phyloP scores from a whole-genome alignment of 2,888 invertebrate species.

The Smittia sp. region DNA sequence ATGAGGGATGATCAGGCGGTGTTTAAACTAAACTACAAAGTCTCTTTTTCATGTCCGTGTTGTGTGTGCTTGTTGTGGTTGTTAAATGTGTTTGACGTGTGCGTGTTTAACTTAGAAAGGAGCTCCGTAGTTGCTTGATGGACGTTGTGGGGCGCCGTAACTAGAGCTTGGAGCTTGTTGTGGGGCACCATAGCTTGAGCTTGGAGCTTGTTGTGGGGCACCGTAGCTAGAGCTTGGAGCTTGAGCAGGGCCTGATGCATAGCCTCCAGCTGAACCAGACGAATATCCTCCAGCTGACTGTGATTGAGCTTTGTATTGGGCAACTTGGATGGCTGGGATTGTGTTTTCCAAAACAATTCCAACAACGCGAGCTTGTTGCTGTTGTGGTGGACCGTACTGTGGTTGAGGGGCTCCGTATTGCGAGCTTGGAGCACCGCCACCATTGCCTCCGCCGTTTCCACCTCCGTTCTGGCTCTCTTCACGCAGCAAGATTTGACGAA shows the following conservation, averaged over 20 bases:
- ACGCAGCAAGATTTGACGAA: conserved; percentile 78
- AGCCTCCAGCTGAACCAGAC: conserved; percentile 48
- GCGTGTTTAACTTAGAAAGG: conserved; percentile 43
- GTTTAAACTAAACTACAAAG: conserved; percentile 4
- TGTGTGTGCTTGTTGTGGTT: not conserved
- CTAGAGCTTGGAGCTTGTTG: conserved; percentile 56
- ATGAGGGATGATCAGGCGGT: conserved; percentile 6
- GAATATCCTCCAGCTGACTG: conserved; percentile 55
- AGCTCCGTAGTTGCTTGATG: conserved; percentile 48
- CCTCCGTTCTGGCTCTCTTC: conserved; percentile 68
- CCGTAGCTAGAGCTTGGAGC: conserved; percentile 47
- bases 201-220: conserved; percentile 45
- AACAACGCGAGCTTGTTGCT: conserved; percentile 61
- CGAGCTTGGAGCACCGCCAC: conserved; percentile 48
- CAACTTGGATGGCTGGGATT: conserved; percentile 83
- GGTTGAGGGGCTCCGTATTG: conserved; percentile 15
- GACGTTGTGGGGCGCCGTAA: conserved; percentile 60
- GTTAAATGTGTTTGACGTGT: not conserved
- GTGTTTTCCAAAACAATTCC: conserved; percentile 83
- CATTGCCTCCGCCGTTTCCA: conserved; percentile 56
- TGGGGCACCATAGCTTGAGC: conserved; percentile 65
- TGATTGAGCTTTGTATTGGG: conserved; percentile 73
- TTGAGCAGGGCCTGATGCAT: conserved; percentile 53
- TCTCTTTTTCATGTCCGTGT: conserved; percentile 21
- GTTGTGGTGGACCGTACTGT: conserved; percentile 32